These are phyloP conservation scores for Drosophila suzukii DNA, from an alignment of 1,140 invertebrate genomes.

Conservation along the genomic window DNA sequence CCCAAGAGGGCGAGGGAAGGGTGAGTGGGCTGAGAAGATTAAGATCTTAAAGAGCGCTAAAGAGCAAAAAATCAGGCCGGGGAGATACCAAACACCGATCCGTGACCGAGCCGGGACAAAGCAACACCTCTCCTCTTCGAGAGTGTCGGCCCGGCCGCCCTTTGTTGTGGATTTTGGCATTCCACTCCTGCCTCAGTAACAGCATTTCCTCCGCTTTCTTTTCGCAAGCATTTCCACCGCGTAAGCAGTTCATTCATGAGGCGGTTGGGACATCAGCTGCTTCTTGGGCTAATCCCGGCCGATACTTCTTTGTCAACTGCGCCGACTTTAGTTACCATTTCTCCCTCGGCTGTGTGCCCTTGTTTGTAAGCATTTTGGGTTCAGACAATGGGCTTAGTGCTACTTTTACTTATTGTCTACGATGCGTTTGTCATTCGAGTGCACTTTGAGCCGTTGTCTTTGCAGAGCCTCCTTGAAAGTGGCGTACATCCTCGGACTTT, in stretches of 20 bases:
- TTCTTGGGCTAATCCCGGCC: slow-evolving; percentile 51
- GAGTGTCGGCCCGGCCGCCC: slow-evolving; percentile 50
- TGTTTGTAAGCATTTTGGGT: slow-evolving; percentile 76
- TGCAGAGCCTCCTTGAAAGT: neutral
- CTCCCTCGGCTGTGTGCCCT: slow-evolving; percentile 30
- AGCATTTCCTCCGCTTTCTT: slow-evolving; percentile 42
- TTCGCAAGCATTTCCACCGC: slow-evolving; percentile 40
- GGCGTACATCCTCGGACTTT: neutral
- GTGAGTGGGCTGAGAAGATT: slow-evolving; percentile 59
- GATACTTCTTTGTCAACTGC: slow-evolving; percentile 42
- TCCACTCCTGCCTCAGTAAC: slow-evolving; percentile 12
- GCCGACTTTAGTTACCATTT: slow-evolving; percentile 48
- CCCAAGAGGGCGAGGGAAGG: slow-evolving; percentile 16
- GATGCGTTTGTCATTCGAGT: slow-evolving; percentile 76
- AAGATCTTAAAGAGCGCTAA: slow-evolving; percentile 80
- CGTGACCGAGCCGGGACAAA: slow-evolving; percentile 62
- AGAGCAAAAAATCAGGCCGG: slow-evolving; percentile 58
- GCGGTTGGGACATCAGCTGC: slow-evolving; percentile 58
- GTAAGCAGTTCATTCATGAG: slow-evolving; percentile 66
- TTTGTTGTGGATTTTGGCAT: slow-evolving; percentile 38
- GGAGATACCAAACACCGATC: slow-evolving; percentile 51
- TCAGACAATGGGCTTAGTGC: slow-evolving; percentile 77
- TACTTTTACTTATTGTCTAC: slow-evolving; percentile 75
- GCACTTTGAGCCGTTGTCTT: slow-evolving; percentile 36
- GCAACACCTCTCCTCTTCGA: slow-evolving; percentile 77